Evolutionary conservation across 2,113 vertebrate species (phyloP), one percentile per base, ranked within the genome.

Genomic region (Sebastes schlegelii): DNA sequence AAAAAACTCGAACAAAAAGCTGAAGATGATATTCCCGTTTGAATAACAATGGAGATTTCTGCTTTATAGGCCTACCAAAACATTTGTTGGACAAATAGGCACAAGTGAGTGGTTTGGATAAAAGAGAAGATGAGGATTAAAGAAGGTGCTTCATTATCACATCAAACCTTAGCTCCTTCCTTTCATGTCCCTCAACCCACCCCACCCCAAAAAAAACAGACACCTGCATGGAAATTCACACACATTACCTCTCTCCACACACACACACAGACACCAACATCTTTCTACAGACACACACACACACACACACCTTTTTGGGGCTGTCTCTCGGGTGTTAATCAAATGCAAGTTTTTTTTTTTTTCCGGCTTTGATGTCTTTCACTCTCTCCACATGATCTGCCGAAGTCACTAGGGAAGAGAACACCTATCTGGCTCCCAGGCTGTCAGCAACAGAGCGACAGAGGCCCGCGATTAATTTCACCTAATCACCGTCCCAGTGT

Each of bases 141-240:
- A 87, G 83, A 91, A 84, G 84, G 66, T 66, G 82, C 87, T 93
- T 93, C 89, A 94, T 93, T 94, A 93, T 89, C 92, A 94, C 91
- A 86, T 94, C 92, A 94, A 93, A 92, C 91, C 78, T 21, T 5
- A n/a, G 86, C 78, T 86, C 21, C 23, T 78, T 75, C 82, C 91
- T 94, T 94, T 94, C 83, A 94, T 89, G 87, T 84, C 52, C 71
- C 54, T 3, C 12, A 17, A 1, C 0, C 69, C 26, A 42, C 11
- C 1, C 5, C 12, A 7, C 17, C 8, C 45, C 45, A 23, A 69
- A 80, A 77, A 73, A 72, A 70, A 74, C 14, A 78, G 57, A 86
- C 71, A 88, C 84, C 86, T 84, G 86, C 77, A 77, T 16, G 19
- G 64, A 87, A 89, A 69, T 69, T 42, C 49, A 64, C 89, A 84